Evolutionary conservation across 2,888 invertebrate genomes (phyloP).

Genomic region (Mythimna vitellina): DNA sequence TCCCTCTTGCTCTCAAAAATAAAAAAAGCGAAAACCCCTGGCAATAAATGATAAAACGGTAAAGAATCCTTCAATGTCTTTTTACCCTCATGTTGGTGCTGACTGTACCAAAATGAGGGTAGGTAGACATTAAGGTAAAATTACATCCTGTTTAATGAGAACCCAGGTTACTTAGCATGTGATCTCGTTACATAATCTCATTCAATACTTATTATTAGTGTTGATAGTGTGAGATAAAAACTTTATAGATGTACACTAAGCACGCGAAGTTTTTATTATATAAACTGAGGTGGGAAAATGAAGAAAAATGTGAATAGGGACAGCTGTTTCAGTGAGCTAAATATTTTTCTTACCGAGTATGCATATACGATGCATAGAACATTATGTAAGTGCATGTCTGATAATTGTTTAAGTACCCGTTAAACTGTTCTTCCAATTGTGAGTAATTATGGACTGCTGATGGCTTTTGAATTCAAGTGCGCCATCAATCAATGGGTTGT

Average conservation of each 20-base stretch:
- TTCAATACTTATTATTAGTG: conserved; percentile 30
- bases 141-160: conserved; percentile 34
- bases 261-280: conserved; percentile 36
- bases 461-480: conserved; percentile 26
- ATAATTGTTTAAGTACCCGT: conserved; percentile 7
- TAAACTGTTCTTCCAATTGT: conserved; percentile 13
- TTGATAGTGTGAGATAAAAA: conserved; percentile 29
- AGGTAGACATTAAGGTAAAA: not conserved
- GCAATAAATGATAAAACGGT: too few relatives aligned
- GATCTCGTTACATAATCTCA: conserved; percentile 28
- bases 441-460: conserved; percentile 18
- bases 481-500: conserved; percentile 30
- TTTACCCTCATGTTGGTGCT: not conserved
- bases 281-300: conserved; percentile 29
- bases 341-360: not conserved
- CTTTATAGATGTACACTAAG: conserved; percentile 1
- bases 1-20: too few relatives aligned
- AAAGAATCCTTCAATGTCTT: too few relatives aligned
- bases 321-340: conserved; percentile 9
- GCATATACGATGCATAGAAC: not conserved
- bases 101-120: too few relatives aligned
- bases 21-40: too few relatives aligned
- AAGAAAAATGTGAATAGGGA: conserved; percentile 1
- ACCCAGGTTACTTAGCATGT: not conserved
- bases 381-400: not conserved